Conservation (phyloP, 2,888 invertebrate species). For the Amphipyra tragopoginis region DNA sequence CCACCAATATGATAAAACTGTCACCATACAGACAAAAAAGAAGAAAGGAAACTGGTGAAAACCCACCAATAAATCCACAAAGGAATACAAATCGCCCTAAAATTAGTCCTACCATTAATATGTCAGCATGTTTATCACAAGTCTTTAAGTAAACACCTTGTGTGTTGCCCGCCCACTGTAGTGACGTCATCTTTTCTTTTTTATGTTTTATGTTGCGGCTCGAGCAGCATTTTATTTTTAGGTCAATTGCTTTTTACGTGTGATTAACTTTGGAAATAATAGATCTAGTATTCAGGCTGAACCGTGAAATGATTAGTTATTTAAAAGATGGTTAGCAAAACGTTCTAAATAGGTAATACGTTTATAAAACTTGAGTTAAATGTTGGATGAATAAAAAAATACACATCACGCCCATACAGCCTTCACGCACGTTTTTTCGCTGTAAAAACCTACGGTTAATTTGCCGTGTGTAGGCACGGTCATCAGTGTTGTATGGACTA, state of each 20-base stretch:
- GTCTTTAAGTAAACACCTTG: conserved; percentile 35
- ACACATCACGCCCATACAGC: too few species aligned
- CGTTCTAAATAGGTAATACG: too few species aligned
- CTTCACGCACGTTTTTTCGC: too few species aligned
- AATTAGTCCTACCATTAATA: conserved; percentile 29
- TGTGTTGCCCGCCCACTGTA: conserved; percentile 7
- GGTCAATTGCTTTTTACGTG: conserved; percentile 58
- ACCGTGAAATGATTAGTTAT: neutral
- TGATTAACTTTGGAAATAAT: conserved; percentile 47
- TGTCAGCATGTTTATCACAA: conserved; percentile 35
- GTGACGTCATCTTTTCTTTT: conserved; percentile 37
- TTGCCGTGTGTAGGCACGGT: too few species aligned
- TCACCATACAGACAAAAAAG: conserved; percentile 2
- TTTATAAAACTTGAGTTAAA: too few species aligned
- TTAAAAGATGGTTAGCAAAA: too few species aligned
- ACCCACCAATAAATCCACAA: conserved; percentile 16
- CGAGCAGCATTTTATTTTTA: conserved; percentile 54
- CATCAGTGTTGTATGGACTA: too few species aligned
- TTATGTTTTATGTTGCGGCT: conserved; percentile 36
- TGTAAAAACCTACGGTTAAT: too few species aligned
- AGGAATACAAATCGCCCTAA: conserved; percentile 25
- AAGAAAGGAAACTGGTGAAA: conserved; percentile 7
- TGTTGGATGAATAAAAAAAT: too few species aligned
- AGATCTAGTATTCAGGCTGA: conserved; percentile 5
- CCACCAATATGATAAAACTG: neutral